Conservation (phyloP, 2,888 invertebrate species). For the Drosophila diplacantha region DNA sequence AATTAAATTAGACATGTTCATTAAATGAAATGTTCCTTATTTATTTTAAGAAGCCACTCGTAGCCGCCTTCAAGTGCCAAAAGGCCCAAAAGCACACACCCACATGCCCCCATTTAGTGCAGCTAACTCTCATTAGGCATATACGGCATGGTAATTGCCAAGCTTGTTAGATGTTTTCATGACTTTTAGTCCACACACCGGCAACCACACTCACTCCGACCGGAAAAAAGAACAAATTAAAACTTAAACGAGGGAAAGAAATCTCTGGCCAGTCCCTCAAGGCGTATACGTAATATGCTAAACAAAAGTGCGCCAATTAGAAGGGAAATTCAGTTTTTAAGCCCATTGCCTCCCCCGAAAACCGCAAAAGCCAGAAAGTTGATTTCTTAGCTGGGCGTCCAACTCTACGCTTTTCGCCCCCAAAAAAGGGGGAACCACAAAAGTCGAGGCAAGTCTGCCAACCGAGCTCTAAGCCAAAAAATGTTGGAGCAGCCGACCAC, state of each 20-base stretch:
- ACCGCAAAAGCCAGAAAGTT: slow-evolving; percentile 69
- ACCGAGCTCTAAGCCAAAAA: slow-evolving; percentile 42
- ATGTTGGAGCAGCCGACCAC: slow-evolving; percentile 48
- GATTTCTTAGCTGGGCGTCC: slow-evolving; percentile 61
- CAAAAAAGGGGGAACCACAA: slow-evolving; percentile 16
- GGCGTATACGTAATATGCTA: slow-evolving; percentile 50
- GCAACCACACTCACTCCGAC: slow-evolving; percentile 6
- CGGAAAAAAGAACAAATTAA: slow-evolving; percentile 3
- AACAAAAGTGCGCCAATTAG: slow-evolving; percentile 74
- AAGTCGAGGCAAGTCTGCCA: slow-evolving; percentile 11
- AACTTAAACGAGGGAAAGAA: slow-evolving; percentile 12
- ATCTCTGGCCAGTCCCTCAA: slow-evolving; percentile 17
- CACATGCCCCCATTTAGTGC: slow-evolving; percentile 3
- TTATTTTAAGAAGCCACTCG: not conserved
- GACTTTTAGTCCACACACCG: slow-evolving; percentile 41
- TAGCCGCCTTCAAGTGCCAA: not conserved
- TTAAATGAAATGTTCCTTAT: not conserved
- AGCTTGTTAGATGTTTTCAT: slow-evolving; percentile 64
- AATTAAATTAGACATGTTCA: not conserved
- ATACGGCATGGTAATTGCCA: slow-evolving; percentile 58
- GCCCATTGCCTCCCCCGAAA: slow-evolving; percentile 42
- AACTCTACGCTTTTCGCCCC: not conserved
- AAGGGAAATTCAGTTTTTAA: slow-evolving; percentile 65
- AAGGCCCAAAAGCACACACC: slow-evolving; percentile 1
- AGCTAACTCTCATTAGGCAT: slow-evolving; percentile 22